Evolutionary conservation across 2,113 vertebrate species (phyloP).

Genomic region (Turdus rufiventris): DNA sequence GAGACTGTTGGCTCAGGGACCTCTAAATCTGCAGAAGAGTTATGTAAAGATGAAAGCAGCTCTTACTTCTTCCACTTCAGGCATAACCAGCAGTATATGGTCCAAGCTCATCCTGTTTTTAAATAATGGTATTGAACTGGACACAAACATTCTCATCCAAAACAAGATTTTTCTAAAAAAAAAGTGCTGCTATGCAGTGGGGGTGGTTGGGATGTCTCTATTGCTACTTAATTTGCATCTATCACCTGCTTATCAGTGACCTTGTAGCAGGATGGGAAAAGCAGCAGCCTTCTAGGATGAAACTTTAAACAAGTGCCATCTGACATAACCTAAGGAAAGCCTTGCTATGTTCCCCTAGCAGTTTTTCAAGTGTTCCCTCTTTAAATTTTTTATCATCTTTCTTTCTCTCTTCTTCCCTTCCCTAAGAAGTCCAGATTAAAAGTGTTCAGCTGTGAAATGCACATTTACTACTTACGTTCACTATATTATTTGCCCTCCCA

Average conservation of each 20-base stretch:
- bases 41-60: not conserved
- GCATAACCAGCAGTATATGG: not conserved
- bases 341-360: not conserved
- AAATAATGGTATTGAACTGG: not conserved
- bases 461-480: accelerated
- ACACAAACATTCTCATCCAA: not conserved
- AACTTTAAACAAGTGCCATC: not conserved
- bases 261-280: not conserved
- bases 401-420: not conserved
- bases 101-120: not conserved
- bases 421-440: not conserved
- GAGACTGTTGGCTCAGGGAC: not conserved
- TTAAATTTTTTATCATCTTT: not conserved
- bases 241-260: not conserved
- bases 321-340: not conserved
- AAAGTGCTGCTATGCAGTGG: not conserved
- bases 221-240: not conserved
- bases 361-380: not conserved
- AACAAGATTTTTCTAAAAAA: not conserved
- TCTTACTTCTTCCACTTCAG: not conserved
- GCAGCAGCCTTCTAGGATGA: not conserved
- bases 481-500: not conserved
- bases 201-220: too few species aligned
- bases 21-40: not conserved
- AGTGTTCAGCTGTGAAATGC: not conserved